Evolutionary conservation across 53 echinoderm and acorn worm genomes (phyloP).

Genomic region (Henricia sp.): DNA sequence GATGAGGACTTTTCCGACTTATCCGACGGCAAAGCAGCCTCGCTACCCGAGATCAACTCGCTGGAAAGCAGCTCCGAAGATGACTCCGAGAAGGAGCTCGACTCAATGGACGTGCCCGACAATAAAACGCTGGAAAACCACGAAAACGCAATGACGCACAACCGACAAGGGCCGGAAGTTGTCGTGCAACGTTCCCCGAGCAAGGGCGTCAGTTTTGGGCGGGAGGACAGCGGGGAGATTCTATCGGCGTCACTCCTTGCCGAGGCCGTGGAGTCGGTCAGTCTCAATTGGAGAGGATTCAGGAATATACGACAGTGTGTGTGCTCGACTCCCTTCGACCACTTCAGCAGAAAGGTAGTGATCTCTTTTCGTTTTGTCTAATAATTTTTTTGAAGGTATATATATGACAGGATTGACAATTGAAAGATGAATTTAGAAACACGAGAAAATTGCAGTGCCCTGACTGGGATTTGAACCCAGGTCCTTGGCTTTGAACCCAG

Average conservation of each 20-base stretch:
- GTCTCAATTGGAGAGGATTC: slow-evolving; percentile 89
- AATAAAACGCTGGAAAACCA: slow-evolving; percentile 64
- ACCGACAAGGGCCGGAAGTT: not conserved
- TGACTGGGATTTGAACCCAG: no score
- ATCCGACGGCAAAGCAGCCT: slow-evolving; percentile 41
- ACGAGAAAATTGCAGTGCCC: no score
- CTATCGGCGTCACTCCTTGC: slow-evolving; percentile 78
- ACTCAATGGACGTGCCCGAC: slow-evolving; percentile 34
- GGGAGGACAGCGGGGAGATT: slow-evolving; percentile 91
- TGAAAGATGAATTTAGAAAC: no score
- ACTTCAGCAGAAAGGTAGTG: slow-evolving; percentile 98
- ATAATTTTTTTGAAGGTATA: no score
- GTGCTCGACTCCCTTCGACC: slow-evolving; percentile 94
- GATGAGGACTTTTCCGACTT: slow-evolving; percentile 24
- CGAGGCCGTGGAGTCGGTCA: slow-evolving; percentile 86
- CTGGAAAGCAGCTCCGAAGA: slow-evolving; percentile 58
- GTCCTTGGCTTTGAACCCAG: no score
- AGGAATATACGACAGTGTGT: slow-evolving; percentile 92
- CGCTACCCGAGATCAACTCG: slow-evolving; percentile 49
- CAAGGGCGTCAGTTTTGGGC: slow-evolving; percentile 55
- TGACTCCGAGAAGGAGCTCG: slow-evolving; percentile 41
- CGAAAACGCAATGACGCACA: not conserved
- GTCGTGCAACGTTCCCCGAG: slow-evolving; percentile 16
- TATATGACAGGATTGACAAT: no score
- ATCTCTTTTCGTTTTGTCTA: no score